Evolutionary conservation across 2,888 invertebrate species (phyloP).

Genomic region (Leptothorax acervorum): DNA sequence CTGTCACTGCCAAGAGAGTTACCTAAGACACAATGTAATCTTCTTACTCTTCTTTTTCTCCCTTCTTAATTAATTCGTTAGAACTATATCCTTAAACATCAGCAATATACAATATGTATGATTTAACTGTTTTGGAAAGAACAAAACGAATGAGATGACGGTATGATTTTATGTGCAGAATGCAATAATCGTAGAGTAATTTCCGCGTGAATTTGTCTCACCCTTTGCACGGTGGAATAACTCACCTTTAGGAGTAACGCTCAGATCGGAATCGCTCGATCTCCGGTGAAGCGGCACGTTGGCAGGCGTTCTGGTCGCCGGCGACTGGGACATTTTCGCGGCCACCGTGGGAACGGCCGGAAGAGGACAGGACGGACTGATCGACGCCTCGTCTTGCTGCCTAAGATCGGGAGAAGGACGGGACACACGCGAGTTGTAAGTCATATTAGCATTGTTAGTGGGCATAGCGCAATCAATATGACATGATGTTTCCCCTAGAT

Average conservation of each 20-base stretch:
- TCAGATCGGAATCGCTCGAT: slow-evolving; percentile 97
- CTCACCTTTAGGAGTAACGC: slow-evolving; percentile 96
- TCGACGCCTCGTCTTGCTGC: slow-evolving; percentile 82
- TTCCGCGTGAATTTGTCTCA: neutral
- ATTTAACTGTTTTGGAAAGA: too few species aligned
- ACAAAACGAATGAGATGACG: too few species aligned
- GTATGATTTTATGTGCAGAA: neutral
- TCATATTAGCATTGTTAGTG: slow-evolving; percentile 81
- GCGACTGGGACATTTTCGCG: slow-evolving; percentile 87
- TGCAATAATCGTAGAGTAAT: neutral
- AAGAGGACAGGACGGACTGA: slow-evolving; percentile 77
- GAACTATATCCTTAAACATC: neutral
- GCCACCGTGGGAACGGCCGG: slow-evolving; percentile 85
- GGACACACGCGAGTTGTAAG: slow-evolving; percentile 85
- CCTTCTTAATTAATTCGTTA: neutral
- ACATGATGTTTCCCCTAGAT: slow-evolving; percentile 68
- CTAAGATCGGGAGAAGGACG: slow-evolving; percentile 83
- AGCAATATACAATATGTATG: neutral
- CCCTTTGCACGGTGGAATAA: slow-evolving; percentile 27
- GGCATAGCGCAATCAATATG: slow-evolving; percentile 70
- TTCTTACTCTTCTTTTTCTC: neutral
- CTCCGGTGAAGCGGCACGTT: slow-evolving; percentile 89
- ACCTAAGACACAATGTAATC: slow-evolving; percentile 86
- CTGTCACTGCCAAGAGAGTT: slow-evolving; percentile 91
- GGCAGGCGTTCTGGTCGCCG: slow-evolving; percentile 86